A percentile compares a stretch with the other conserved stretches of the same genome.
phyloP scores from a whole-genome alignment of 92 coral and sea anemone species.

The Metridium senile region DNA sequence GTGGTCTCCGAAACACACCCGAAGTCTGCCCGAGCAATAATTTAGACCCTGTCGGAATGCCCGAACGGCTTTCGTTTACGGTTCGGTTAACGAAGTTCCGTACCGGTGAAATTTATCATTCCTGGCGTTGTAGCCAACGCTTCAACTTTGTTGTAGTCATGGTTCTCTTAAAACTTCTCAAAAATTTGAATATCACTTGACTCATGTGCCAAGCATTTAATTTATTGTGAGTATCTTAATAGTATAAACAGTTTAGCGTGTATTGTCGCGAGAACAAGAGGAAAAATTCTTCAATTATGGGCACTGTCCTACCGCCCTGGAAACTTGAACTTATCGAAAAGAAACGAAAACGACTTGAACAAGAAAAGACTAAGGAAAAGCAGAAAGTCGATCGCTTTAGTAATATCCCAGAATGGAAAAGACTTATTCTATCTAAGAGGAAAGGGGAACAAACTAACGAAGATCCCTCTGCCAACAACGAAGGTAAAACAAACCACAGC shows the following conservation, averaged over 20 bases:
- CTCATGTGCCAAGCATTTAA: not conserved
- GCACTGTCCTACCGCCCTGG: constrained; percentile 86
- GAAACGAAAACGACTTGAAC: constrained; percentile 74
- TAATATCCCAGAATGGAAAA: constrained; percentile 82
- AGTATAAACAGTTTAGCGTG: not conserved
- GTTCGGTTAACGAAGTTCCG: not conserved
- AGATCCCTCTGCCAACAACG: constrained; percentile 10
- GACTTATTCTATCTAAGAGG: constrained; percentile 62
- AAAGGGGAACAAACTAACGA: constrained; percentile 26
- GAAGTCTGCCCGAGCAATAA: too few species aligned
- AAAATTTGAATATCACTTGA: not conserved
- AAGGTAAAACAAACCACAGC: constrained; percentile 5
- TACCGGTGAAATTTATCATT: constrained; percentile 18
- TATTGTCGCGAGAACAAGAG: not conserved
- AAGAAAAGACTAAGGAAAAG: constrained; percentile 53
- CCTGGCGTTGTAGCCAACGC: constrained; percentile 21
- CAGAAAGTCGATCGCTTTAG: constrained; percentile 45
- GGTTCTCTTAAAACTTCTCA: constrained; percentile 14
- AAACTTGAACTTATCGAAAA: constrained; percentile 79
- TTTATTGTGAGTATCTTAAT: constrained; percentile 1
- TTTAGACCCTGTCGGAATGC: not conserved
- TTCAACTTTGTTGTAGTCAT: constrained; percentile 25
- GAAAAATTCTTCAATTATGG: constrained; percentile 46
- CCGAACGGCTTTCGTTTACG: not conserved
- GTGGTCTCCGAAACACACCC: not conserved